Conservation (phyloP, 2,113 vertebrate genomes). For the Notothenia coriiceps region DNA sequence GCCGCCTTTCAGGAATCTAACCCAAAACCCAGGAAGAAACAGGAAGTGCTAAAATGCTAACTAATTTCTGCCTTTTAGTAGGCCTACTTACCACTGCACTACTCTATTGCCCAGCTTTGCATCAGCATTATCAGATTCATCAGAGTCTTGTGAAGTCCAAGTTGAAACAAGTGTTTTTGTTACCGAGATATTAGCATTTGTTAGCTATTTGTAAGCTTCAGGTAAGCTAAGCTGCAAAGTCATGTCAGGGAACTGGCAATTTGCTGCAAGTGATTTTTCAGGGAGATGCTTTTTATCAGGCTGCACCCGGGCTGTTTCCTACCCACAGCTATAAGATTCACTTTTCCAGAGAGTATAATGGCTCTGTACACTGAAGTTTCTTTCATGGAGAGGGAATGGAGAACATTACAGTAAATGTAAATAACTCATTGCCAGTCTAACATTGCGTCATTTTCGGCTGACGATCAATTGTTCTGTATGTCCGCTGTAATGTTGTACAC, state of each 20-base stretch:
- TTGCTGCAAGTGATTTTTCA: slow-evolving; percentile 39
- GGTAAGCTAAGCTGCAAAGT: not conserved
- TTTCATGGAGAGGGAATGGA: not conserved
- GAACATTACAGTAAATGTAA: slow-evolving; percentile 16
- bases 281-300: slow-evolving; percentile 5
- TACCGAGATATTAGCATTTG: slow-evolving; percentile 1
- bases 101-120: not conserved
- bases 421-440: slow-evolving; percentile 22
- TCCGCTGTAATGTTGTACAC: slow-evolving; percentile 37
- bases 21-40: too few species aligned
- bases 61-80: too few species aligned
- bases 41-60: too few species aligned
- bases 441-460: not conserved
- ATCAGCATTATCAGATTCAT: slow-evolving; percentile 20
- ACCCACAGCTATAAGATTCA: not conserved
- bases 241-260: slow-evolving; percentile 19
- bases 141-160: not conserved
- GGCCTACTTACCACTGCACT: too few species aligned
- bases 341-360: not conserved
- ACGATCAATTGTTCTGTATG: slow-evolving; percentile 26
- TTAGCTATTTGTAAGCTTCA: not conserved
- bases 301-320: slow-evolving; percentile 1
- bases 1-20: too few species aligned
- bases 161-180: slow-evolving; percentile 3
- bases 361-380: slow-evolving; percentile 11